Evolutionary conservation across 2,797 vertebrate species (phyloP), one percentile per base, ranked within the genome.

Genomic region (Chrysocyon brachyurus): DNA sequence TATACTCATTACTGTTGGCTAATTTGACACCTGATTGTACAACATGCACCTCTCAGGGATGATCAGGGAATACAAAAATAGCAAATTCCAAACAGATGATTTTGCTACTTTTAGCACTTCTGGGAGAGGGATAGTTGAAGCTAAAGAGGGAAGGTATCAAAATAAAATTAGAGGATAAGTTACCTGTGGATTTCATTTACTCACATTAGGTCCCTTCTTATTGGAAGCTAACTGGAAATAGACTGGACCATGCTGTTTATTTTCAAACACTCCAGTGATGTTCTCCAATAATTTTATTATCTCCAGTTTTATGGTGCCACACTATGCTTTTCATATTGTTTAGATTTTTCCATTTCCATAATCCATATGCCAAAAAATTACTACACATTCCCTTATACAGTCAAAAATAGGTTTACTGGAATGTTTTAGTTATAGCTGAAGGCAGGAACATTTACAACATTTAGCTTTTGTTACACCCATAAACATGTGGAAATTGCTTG

Each of bases 401-500:
- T 98, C 96, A 98, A 98, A 99, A 98, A 98, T 97, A 99, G 95
- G 91, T 98, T 98, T 98, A 98, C 98, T 99, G 98, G 98, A 98
- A 99, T 98, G 98, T 98, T 97, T 98, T 97, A 98, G 98, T 98
- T 96, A 98, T 94, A 98, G 96, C 90, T 91, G 92, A 98, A 98
- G 98, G 98, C 96, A 98, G 97, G 95, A 72, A 98, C 97, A 98
- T 97, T 97, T 93, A 98, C 96, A 98, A 98, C 97, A 97, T 90
- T 70, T 94, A 97, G 95, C 96, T 97, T 98, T 95, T 98, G 96
- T 97, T 97, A 98, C 93, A 98, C 77, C 93, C 96, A 97, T 87
- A 95, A 97, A 97, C 95, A 85, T 77, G 96, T 97, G 98, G 91
- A 97, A 97, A 96, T 6, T 96, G 91, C 94, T n/a, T 94, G 90